phyloP scores from a whole-genome alignment of 1,140 invertebrate genomes.

The Chrysomallon squamiferum region DNA sequence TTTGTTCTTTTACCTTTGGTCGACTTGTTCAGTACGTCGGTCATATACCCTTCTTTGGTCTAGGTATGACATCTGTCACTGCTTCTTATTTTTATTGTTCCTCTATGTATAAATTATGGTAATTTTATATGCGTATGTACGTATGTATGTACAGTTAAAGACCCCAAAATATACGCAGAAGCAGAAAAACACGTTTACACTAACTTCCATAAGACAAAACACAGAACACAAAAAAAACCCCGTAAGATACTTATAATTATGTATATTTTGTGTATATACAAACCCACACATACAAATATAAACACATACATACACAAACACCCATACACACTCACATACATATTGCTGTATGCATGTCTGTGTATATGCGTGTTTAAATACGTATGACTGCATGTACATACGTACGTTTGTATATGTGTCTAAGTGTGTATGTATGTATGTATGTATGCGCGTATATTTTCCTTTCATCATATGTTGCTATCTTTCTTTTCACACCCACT shows the following conservation, averaged over 20 bases:
- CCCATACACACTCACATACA: neutral
- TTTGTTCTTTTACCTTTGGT: slow-evolving; percentile 88
- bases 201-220: neutral
- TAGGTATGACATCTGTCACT: slow-evolving; percentile 67
- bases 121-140: no score
- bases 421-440: neutral
- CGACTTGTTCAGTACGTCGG: slow-evolving; percentile 92
- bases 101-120: no score
- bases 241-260: no score
- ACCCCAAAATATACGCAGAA: neutral
- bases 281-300: neutral
- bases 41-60: slow-evolving; percentile 82
- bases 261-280: neutral
- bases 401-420: neutral
- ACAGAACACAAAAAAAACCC: neutral
- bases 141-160: no score
- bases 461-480: neutral
- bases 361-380: neutral
- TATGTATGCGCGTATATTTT: neutral
- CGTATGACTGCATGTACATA: neutral
- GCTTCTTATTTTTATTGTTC: no score
- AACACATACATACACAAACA: neutral
- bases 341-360: neutral
- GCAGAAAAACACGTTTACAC: neutral
- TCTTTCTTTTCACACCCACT: neutral